Conservation (phyloP, 2,888 invertebrate genomes). For the Ectobius pallidus region DNA sequence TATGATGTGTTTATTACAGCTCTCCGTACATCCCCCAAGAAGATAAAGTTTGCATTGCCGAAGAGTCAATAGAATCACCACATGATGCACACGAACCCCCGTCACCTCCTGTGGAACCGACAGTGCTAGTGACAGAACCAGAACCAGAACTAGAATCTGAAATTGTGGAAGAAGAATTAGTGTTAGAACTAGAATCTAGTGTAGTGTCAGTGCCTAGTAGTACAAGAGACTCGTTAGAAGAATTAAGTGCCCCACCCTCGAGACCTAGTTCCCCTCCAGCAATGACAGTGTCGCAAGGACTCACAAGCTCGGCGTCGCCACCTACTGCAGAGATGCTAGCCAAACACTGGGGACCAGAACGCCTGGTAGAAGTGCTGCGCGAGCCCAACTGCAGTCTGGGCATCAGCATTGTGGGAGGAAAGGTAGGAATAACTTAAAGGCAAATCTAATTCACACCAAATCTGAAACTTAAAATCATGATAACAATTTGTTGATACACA, state of each 20-base stretch:
- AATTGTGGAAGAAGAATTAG: not conserved
- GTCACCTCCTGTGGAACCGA: not conserved
- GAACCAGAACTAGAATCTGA: too few species aligned
- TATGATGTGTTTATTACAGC: slow-evolving; percentile 36
- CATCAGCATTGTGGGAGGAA: slow-evolving; percentile 96
- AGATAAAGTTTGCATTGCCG: not conserved
- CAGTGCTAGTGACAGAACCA: too few species aligned
- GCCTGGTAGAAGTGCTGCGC: slow-evolving; percentile 74
- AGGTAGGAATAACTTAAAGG: too few species aligned
- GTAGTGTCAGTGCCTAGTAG: slow-evolving; percentile 32
- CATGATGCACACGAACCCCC: not conserved
- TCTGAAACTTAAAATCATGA: too few species aligned
- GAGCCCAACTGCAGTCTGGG: slow-evolving; percentile 84
- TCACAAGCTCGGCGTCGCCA: not conserved
- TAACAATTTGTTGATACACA: too few species aligned
- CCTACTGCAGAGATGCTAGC: slow-evolving; percentile 55
- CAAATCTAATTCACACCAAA: too few species aligned
- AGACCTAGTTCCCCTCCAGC: not conserved
- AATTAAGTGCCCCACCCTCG: slow-evolving; percentile 20
- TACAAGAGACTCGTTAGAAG: not conserved
- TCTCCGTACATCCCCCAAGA: slow-evolving; percentile 42
- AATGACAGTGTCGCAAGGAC: slow-evolving; percentile 32
- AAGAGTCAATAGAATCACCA: slow-evolving; percentile 11
- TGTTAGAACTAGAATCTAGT: not conserved
- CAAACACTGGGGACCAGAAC: slow-evolving; percentile 84